A percentile compares a stretch with the other conserved stretches of the same genome.
phyloP scores from a whole-genome alignment of 2,797 vertebrate species.

The Peromyscus eremicus region DNA sequence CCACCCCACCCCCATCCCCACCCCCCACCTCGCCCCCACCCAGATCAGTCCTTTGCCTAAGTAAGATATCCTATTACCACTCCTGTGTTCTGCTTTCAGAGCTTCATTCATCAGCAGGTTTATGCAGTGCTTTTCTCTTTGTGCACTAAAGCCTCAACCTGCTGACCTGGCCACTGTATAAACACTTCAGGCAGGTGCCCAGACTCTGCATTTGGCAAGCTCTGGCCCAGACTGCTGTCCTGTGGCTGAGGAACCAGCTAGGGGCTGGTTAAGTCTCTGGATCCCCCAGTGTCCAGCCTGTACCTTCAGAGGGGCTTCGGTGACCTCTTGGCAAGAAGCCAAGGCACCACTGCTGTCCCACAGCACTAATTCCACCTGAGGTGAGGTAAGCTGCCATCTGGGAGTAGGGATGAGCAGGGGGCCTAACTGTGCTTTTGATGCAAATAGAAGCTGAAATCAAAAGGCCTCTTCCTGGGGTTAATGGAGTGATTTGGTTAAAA shows the following conservation, averaged over 20 bases:
- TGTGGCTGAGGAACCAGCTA: not conserved
- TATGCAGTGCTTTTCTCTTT: not conserved
- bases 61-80: not conserved
- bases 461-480: slow-evolving; percentile 77
- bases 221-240: not conserved
- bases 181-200: slow-evolving; percentile 53
- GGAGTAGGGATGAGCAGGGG: not conserved
- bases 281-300: not conserved
- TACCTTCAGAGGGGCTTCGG: not conserved
- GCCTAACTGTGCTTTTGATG: slow-evolving; percentile 77
- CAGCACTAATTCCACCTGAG: not conserved
- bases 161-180: not conserved
- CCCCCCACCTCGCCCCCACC: not conserved
- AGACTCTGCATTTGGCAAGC: not conserved
- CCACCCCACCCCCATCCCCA: not conserved
- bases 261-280: not conserved
- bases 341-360: not conserved
- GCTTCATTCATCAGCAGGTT: not conserved
- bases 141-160: not conserved
- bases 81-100: not conserved
- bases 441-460: slow-evolving; percentile 85
- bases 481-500: slow-evolving; percentile 86
- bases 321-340: not conserved
- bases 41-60: not conserved
- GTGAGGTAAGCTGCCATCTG: slow-evolving; percentile 27